Evolutionary conservation across 2,888 invertebrate genomes (phyloP), one percentile per base, ranked within the genome.

Genomic region (Lacanobia wlatinum): DNA sequence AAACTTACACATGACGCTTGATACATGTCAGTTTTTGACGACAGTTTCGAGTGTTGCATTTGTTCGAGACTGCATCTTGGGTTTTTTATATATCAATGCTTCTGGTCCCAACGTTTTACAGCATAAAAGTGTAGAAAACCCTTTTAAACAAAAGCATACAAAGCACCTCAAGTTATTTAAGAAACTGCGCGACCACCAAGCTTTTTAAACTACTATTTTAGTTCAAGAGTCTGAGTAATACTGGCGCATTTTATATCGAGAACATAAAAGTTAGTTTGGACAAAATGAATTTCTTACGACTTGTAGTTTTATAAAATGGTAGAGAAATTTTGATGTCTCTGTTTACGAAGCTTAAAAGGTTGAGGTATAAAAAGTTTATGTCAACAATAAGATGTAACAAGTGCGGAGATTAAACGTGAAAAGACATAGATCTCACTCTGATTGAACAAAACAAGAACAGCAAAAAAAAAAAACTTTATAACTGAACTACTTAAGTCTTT

Each of bases 101-200:
- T n/a, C n/a, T n/a, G n/a, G n/a, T n/a, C n/a, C n/a, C 5, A 65
- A 66, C 14, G 9, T 59, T 43, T 21, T 6, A 14, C n/a, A 46
- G 1, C 7, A 50, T 21, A 63, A 61, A 76, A 66, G 65, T 63
- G 23, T 55, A 62, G n/a, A 38, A 75, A n/a, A 61, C 55, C 1
- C 6, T 12, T 72, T 74, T 62, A 69, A 72, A 65, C 56, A 76
- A 78, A 78, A 75, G 84, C 84, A 83, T 64, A 80, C 65, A 83
- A 79, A 80, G 73, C 71, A 81, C 80, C 70, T 62, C 12, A 61
- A 78, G 70, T 82, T 82, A 84, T 85, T 87, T 81, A 83, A 79
- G 71, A 78, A 86, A 85, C 67, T 87, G 82, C 40, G 58, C 74
- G 66, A 76, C 73, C 70, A 81, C 81, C 70, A 73, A 75, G 64